Evolutionary conservation across 2,797 vertebrate species (phyloP), one percentile per base, ranked within the genome.

Genomic region (Galago senegalensis): DNA sequence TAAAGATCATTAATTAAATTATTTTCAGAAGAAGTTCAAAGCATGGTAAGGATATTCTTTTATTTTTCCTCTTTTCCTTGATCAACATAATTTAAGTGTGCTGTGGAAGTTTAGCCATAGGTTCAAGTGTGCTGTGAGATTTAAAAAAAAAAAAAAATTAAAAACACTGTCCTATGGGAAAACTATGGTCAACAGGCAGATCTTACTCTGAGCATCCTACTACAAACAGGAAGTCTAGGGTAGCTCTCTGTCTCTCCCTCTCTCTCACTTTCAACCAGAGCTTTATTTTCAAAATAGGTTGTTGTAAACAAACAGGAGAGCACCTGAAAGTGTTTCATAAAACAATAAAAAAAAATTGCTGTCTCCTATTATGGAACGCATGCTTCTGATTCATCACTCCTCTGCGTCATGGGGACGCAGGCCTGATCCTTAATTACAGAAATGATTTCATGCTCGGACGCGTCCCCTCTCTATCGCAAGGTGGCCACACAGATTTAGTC

Each of bases 391-490:
- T 27, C 76, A 27, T 34, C 3, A 17, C 29, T 25, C 53, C 60
- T 1, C 37, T 12, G 12, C 4, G 20, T 20, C 69, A 2, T 31
- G 5, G 4, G 53, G n/a, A 14, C 3, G 20, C 29, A 37, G 43
- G 40, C 16, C 29, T 0, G 2, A 70, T 43, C 14, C 8, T 43
- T 16, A 53, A 53, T 43, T 69, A 12, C 20, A n/a, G 34, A 20
- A 0, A 20, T 10, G 1, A n/a, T 23, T n/a, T 81, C 20, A 17
- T 12, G 1, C 29, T 60, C 16, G 4, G 17, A 46, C 34, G 1
- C 23, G 29, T 40, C 13, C 9, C 20, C 29, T 81, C 53, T 18
- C 25, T 25, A 9, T 27, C 13, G 17, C 17, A 17, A 70, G 4
- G 27, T 29, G 8, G 65, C 6, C 20, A 14, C 56, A n/a, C 11